These are phyloP conservation scores for Muscidifurax raptorellus DNA, from an alignment of 1,140 invertebrate genomes.

Conservation along the genomic window DNA sequence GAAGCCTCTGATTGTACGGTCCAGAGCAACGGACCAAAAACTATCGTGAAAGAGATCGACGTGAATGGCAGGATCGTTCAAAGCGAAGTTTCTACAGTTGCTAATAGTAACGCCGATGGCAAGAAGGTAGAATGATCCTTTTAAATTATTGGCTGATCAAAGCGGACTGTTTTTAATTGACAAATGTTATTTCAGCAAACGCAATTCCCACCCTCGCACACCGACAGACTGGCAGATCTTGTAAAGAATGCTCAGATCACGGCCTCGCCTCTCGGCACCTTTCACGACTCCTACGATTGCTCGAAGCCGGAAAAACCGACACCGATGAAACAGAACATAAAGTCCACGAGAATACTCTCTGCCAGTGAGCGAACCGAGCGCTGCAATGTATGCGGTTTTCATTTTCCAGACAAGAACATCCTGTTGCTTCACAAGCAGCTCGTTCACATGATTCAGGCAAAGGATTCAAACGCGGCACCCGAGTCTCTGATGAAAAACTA, in stretches of 20 bases:
- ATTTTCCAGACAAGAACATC: slow-evolving; percentile 82
- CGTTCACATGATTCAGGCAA: slow-evolving; percentile 81
- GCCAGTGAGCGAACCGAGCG: slow-evolving; percentile 71
- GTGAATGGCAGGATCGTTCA: neutral
- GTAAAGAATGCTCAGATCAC: slow-evolving; percentile 45
- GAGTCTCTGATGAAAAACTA: slow-evolving; percentile 76
- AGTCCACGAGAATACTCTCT: slow-evolving; percentile 44
- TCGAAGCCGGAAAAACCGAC: neutral
- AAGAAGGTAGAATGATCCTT: neutral
- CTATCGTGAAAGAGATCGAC: neutral
- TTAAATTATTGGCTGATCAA: neutral
- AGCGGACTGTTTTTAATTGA: neutral
- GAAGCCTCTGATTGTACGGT: neutral
- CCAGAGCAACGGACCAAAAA: neutral
- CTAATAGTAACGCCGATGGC: neutral
- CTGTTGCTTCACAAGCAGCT: slow-evolving; percentile 84
- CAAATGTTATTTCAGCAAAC: neutral
- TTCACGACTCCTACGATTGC: slow-evolving; percentile 21
- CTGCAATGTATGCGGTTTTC: slow-evolving; percentile 84
- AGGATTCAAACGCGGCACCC: slow-evolving; percentile 64
- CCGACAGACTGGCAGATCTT: slow-evolving; percentile 35
- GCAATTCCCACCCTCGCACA: neutral
- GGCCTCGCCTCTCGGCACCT: slow-evolving; percentile 17
- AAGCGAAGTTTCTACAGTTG: neutral
- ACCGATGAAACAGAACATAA: slow-evolving; percentile 12